Conservation (phyloP, 2,113 vertebrate genomes). For the Puntigrus tetrazona region DNA sequence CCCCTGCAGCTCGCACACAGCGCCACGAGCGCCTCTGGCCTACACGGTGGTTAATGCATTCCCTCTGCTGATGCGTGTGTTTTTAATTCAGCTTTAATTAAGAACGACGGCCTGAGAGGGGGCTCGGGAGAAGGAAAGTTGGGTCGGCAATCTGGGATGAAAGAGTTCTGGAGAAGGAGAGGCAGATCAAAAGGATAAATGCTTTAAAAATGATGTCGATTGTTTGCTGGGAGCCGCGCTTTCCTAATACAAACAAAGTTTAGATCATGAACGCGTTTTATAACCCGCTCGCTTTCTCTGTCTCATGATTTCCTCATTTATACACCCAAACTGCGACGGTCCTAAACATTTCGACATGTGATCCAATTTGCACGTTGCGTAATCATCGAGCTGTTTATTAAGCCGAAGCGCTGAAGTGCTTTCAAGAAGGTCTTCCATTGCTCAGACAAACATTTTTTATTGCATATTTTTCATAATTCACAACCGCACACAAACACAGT, state of each 20-base stretch:
- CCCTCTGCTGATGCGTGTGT: constrained; percentile 35
- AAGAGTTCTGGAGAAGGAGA: background rate
- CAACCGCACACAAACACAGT: background rate
- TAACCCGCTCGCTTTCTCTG: background rate
- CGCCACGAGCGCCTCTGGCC: constrained; percentile 23
- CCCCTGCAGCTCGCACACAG: constrained; percentile 11
- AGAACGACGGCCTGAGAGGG: constrained; percentile 17
- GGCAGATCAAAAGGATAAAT: constrained; percentile 25
- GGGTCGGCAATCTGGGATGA: constrained; percentile 15
- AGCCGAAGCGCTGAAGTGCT: background rate
- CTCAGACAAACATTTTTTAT: background rate
- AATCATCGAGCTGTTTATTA: background rate
- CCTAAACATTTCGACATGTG: constrained; percentile 6
- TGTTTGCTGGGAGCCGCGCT: constrained; percentile 27
- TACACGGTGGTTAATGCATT: constrained; percentile 33
- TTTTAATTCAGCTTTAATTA: constrained; percentile 41
- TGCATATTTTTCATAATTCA: constrained; percentile 8
- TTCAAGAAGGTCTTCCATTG: constrained; percentile 7
- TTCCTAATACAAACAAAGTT: constrained; percentile 25
- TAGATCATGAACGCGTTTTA: constrained; percentile 18
- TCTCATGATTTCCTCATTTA: constrained; percentile 4
- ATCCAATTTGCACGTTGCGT: constrained; percentile 2
- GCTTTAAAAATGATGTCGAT: constrained; percentile 30
- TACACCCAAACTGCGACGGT: background rate
- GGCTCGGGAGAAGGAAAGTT: constrained; percentile 5